A percentile compares a stretch with the other conserved stretches of the same genome.
Conservation (phyloP, 1,140 invertebrate genomes). For the Adelges cooleyi region DNA sequence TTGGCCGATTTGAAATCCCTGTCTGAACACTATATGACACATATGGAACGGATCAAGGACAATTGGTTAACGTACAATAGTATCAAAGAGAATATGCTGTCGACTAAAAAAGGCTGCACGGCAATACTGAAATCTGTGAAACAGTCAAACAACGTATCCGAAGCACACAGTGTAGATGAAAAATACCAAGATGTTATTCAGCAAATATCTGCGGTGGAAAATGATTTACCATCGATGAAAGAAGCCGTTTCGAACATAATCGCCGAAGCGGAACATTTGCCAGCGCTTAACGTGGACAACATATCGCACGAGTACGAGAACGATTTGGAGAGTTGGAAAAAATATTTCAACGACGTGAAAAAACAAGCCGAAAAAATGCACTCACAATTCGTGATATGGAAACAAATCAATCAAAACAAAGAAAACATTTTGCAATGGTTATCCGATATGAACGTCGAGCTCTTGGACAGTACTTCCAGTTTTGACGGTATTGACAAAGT, state of each 20-base stretch:
- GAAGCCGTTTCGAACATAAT: slow-evolving; percentile 53
- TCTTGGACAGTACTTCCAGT: slow-evolving; percentile 61
- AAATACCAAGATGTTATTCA: slow-evolving; percentile 63
- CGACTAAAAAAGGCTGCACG: not conserved
- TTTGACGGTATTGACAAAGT: slow-evolving; percentile 67
- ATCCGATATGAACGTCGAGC: slow-evolving; percentile 58
- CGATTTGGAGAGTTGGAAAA: slow-evolving; percentile 60
- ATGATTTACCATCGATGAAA: slow-evolving; percentile 61
- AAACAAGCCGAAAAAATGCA: slow-evolving; percentile 66
- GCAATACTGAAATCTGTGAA: slow-evolving; percentile 33
- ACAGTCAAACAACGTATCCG: slow-evolving; percentile 51
- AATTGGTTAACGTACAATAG: not conserved
- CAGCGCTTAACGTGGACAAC: slow-evolving; percentile 50
- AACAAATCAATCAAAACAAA: slow-evolving; percentile 75
- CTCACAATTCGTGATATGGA: slow-evolving; percentile 80
- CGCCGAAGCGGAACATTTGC: slow-evolving; percentile 60
- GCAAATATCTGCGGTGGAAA: slow-evolving; percentile 59
- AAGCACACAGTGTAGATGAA: slow-evolving; percentile 49
- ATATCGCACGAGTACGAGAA: slow-evolving; percentile 51
- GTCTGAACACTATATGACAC: not conserved
- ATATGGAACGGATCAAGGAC: not conserved
- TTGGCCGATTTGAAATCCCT: not conserved
- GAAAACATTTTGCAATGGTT: slow-evolving; percentile 75
- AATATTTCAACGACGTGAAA: slow-evolving; percentile 53
- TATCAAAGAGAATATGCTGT: not conserved